Evolutionary conservation across 2,113 vertebrate genomes (phyloP).

Genomic region (human (Homo sapiens)): GRCh38 chr2:209709501-209710000

Average conservation of each 20-base stretch:
- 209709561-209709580: neutral
- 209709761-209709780: neutral
- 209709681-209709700: neutral
- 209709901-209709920: conserved; percentile 87
- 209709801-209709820: neutral
- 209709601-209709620: neutral
- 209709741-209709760: neutral
- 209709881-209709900: neutral
- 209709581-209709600: neutral
- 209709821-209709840: neutral
- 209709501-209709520: neutral
- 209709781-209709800: neutral
- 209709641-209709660: neutral
- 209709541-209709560: neutral
- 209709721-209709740: neutral
- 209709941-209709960: conserved; percentile 95
- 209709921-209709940: conserved; percentile 91
- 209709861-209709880: neutral
- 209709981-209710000: conserved; percentile 94
- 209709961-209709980: conserved; percentile 95
- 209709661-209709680: conserved; percentile 35
- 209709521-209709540: neutral
- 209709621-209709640: neutral
- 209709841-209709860: neutral
- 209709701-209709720: neutral